Percentiles rank a stretch among this genome's conserved stretches.
Evolutionary conservation across 1,140 invertebrate species (phyloP).

Genomic region (Hylaeus volcanicus): DNA sequence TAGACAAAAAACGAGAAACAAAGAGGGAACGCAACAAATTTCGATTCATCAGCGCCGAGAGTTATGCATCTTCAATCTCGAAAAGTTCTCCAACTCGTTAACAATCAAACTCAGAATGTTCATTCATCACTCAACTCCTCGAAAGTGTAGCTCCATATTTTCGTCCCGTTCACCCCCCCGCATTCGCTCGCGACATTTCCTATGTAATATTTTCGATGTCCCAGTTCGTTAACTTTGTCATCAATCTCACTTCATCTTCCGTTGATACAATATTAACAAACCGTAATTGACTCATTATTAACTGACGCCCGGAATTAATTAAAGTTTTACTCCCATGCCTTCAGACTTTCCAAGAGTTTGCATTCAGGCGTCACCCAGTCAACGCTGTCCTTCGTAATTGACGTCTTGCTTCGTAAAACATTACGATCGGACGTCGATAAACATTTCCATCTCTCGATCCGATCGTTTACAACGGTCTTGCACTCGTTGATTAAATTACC

Average conservation of each 20-base stretch:
- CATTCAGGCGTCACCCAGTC: background rate
- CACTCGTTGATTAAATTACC: too few relatives aligned
- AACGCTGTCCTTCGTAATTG: conserved; percentile 2
- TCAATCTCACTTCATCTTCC: conserved; percentile 29
- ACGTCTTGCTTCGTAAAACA: background rate
- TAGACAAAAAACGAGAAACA: background rate
- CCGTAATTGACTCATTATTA: conserved; percentile 14
- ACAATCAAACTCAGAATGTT: background rate
- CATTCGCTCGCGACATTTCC: background rate
- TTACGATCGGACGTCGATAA: background rate
- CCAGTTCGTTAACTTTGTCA: conserved; percentile 9
- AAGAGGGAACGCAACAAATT: too few relatives aligned
- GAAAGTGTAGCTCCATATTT: background rate
- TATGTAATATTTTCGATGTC: background rate
- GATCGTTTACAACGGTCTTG: background rate
- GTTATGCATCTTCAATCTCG: background rate
- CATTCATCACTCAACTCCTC: background rate
- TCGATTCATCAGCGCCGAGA: background rate
- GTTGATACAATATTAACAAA: conserved; percentile 12
- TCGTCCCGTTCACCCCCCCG: too few relatives aligned
- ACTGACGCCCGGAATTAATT: conserved; percentile 17
- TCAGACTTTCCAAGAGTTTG: conserved; percentile 11
- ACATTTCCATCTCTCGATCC: background rate
- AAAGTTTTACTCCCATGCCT: conserved; percentile 23
- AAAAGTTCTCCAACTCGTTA: background rate